Evolutionary conservation across 2,888 invertebrate genomes (phyloP), one percentile per base, ranked within the genome.

Genomic region (Ryuthela nishihirai): DNA sequence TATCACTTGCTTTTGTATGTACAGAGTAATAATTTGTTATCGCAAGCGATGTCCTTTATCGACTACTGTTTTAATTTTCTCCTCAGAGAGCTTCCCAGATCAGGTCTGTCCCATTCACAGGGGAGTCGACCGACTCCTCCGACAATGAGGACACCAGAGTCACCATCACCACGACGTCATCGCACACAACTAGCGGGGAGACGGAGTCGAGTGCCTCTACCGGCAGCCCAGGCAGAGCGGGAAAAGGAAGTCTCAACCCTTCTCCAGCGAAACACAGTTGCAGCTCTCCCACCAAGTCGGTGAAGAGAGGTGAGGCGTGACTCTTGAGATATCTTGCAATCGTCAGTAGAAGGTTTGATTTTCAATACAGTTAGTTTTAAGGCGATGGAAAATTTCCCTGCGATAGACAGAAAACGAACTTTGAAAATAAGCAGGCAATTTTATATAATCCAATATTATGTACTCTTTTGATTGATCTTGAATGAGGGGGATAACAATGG

Each of bases 41-140:
- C n/a, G n/a, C n/a, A n/a, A n/a, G n/a, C n/a, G n/a, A n/a, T n/a
- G n/a, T n/a, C n/a, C n/a, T n/a, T n/a, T n/a, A n/a, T n/a, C n/a
- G n/a, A n/a, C 93, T 68, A 94, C 94, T 48, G 94, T 95, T 17
- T 23, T 15, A 23, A 94, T 92, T 75, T 92, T 94, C 45, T 93
- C 92, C 42, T 89, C 70, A 64, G 43, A 74, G 93, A 70, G 94
- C 94, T 65, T 92, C 93, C 74, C 94, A 94, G 78, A 95, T 95
- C 69, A 81, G 94, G 67, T 93, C 92, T 38, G 90, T 93, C 83
- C 94, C 94, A 9, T 94, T 95, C 73, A 90, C 89, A 15, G 94
- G 93, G 2, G 94, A 95, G 70, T 92, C 92, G 3, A 90, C 91
- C 0, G 94, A 95, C 72, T 93, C 92, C 1, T 92, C 92, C 9